A percentile compares a stretch with the other conserved stretches of the same genome.
Evolutionary conservation across 2,797 vertebrate genomes (phyloP).

Genomic region (Mormyrus hasselquistii): DNA sequence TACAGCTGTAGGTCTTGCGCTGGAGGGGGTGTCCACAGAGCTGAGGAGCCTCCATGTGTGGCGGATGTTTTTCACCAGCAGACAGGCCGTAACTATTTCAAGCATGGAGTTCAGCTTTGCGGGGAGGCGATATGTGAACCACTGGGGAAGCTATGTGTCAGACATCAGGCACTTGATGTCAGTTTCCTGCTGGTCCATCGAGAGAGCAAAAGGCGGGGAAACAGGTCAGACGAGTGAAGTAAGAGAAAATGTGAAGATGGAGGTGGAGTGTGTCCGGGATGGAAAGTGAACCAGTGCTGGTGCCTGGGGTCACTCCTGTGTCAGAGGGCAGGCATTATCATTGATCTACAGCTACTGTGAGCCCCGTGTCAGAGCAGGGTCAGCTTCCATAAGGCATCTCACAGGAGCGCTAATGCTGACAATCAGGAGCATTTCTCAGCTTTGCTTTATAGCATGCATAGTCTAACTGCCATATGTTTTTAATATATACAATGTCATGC

Average conservation of each 20-base stretch:
- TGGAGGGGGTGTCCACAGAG: constrained; percentile 48
- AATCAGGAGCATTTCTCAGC: not conserved
- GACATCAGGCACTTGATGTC: constrained; percentile 66
- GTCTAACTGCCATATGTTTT: not conserved
- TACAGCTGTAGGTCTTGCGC: constrained; percentile 36
- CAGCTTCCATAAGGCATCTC: not conserved
- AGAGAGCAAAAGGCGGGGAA: constrained; percentile 31
- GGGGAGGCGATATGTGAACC: constrained; percentile 63
- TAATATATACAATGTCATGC: not conserved
- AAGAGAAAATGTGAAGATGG: not conserved
- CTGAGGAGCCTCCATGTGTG: constrained; percentile 68
- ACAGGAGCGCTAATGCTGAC: not conserved
- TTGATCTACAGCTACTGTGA: not conserved
- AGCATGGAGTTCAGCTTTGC: constrained; percentile 62
- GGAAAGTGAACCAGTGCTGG: constrained; percentile 21
- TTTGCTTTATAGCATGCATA: not conserved
- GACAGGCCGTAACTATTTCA: constrained; percentile 71
- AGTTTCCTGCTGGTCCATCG: constrained; percentile 54
- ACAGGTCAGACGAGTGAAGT: constrained; percentile 25
- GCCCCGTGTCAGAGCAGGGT: not conserved
- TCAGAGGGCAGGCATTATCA: not conserved
- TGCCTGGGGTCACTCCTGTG: not conserved
- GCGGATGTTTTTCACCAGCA: constrained; percentile 86
- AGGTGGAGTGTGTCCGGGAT: constrained; percentile 3
- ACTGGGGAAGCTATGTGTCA: constrained; percentile 71